Evolutionary conservation across 2,888 invertebrate species (phyloP).

Genomic region (Trachelus iudaicus): DNA sequence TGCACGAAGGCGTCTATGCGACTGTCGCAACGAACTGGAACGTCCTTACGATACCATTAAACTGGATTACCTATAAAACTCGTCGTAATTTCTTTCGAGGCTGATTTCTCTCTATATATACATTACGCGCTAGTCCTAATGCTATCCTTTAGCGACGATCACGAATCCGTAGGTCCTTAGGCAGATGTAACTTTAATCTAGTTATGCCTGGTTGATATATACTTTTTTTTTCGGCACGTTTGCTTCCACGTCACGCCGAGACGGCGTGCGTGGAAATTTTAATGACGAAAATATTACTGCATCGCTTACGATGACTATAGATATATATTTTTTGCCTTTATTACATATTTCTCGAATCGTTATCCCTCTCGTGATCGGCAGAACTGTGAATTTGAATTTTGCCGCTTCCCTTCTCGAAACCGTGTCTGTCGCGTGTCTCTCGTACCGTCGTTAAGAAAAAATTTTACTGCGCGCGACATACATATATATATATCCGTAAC

Average conservation of each 20-base stretch:
- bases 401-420: not conserved
- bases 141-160: not conserved
- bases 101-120: not conserved
- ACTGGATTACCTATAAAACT: not conserved
- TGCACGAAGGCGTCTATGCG: not conserved
- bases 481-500: not conserved
- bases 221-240: not conserved
- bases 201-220: not conserved
- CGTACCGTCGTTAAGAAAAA: not conserved
- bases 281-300: not conserved
- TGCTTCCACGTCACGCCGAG: not conserved
- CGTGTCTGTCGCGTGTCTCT: not conserved
- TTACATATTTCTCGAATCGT: not conserved
- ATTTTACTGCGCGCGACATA: not conserved
- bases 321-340: not conserved
- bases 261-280: not conserved
- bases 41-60: not conserved
- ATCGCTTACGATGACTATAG: not conserved
- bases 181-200: not conserved
- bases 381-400: not conserved
- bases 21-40: not conserved
- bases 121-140: not conserved
- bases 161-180: not conserved
- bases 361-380: not conserved
- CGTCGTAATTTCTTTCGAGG: not conserved